Evolutionary conservation across 2,113 vertebrate genomes (phyloP).

Genomic region (Morphnarchus princeps): DNA sequence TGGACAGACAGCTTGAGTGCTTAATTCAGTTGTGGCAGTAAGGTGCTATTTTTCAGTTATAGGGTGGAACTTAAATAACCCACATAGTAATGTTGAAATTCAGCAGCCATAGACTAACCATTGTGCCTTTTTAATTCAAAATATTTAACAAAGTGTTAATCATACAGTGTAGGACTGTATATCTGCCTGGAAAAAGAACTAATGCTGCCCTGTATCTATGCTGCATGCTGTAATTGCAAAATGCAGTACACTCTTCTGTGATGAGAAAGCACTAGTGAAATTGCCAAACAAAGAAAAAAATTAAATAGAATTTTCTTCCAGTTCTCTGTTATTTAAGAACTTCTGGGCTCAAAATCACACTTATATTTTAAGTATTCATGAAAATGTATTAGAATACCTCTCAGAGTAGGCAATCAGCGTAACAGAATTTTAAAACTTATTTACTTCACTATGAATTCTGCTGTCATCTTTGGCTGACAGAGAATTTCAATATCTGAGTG

Average conservation of each 20-base stretch:
- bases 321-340: not conserved
- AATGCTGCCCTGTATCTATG: not conserved
- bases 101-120: not conserved
- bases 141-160: not conserved
- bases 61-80: not conserved
- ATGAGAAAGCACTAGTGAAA: not conserved
- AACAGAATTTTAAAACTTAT: not conserved
- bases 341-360: not conserved
- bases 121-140: not conserved
- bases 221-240: not conserved
- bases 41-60: not conserved
- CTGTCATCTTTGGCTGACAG: not conserved
- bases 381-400: not conserved
- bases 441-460: not conserved
- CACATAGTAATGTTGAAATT: not conserved
- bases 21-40: not conserved
- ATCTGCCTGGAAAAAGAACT: not conserved
- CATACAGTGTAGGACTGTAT: not conserved
- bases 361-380: not conserved
- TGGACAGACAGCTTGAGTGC: no score
- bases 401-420: not conserved
- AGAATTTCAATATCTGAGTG: not conserved
- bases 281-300: not conserved
- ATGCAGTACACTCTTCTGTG: not conserved
- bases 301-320: not conserved